Base-by-base conservation (phyloP, 1,140 invertebrate species). In the Hycleus cichorii region DNA sequence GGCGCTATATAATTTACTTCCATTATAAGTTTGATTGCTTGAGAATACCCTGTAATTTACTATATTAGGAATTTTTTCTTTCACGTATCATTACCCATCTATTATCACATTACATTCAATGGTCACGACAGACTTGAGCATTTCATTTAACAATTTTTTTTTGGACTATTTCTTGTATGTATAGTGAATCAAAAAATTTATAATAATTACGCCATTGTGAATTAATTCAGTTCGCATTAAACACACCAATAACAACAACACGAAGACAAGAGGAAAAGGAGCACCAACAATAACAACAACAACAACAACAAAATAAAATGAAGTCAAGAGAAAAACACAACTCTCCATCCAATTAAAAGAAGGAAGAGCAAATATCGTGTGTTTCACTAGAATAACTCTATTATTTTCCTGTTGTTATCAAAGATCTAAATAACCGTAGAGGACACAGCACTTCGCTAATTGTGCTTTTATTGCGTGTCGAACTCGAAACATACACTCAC, bases 351-450 rank as follows among this genome's bases (percentile, higher is more conserved):
- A 67, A 67, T 67, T 67, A 67, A 65, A 62, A 49, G 64, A 57
- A 65, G 64, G 65, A 67, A 65, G 64, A 64, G 59, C 59, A 65
- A 65, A 65, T 65, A 67, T 65, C 59, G 63, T 67, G 65, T 58
- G 60, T 63, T 64, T 63, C 60, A 62, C 58, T 64, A 65, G 65
- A 65, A 67, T 64, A 65, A 67, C 65, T 67, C 63, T 61, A 67
- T 67, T 67, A 66, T 65, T 67, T 68, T 62, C 66, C 64, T 32
- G 32, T 32, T 32, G 46, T 64, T 68, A 68, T 68, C 66, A 52
- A 26, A 42, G 60, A 68, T 68, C 66, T 64, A 68, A 68, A 67
- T 64, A 67, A 67, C 49, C 64, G 62, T 65, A 62, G 64, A 68
- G 66, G 66, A 68, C 66, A 68, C 58, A 60, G 51, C 56, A 63